Base-by-base conservation (phyloP, 2,113 vertebrate genomes). In the Progne subis region DNA sequence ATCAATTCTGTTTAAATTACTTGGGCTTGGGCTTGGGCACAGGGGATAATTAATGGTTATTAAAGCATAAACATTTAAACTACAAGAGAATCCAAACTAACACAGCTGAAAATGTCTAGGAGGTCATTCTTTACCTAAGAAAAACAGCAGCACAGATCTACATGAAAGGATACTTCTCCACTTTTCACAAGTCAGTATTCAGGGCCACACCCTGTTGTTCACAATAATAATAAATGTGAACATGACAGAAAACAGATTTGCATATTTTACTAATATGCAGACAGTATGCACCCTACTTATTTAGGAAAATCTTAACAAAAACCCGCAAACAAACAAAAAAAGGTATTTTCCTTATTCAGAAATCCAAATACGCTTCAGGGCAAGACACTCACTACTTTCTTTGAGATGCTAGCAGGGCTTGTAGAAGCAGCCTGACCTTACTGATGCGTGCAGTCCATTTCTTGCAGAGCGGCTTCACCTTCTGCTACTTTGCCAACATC, bases 1-100 rank as follows among this genome's bases (percentile, higher is more conserved):
- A 92, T 91, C 92, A 94, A 69, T 96, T 70, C 14, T 72, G n/a
- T 88, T 92, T 92, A 90, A 95, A 96, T 63, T 20, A 90, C 32
- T 88, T 61, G 53, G 70, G 78, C 44, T 93, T 90, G 59, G 70
- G 78, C 44, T 93, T 90, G 59, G 53, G 16, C 43, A 90, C 67
- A 69, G 52, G 19, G 32, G 59, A 93, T 90, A 90, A 90, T 81
- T 88, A 93, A 74, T 28, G 72, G 59, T 24, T 86, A 37, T 67
- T 86, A 86, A 77, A 94, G n/a, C 32, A 82, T 37, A 86, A 93
- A 78, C 31, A 92, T 86, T 83, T 67, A 90, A 81, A 81, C 37
- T 83, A 60, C 39, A 63, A 86, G n/a, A 32, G 46, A 93, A 63
- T 59, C 6, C 52, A 92, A 75, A 88, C 50, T 72, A 92, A 81